Percentiles rank a stretch among this genome's conserved stretches.
phyloP scores from a whole-genome alignment of 2,113 vertebrate species.

The Nansenia antarctica region DNA sequence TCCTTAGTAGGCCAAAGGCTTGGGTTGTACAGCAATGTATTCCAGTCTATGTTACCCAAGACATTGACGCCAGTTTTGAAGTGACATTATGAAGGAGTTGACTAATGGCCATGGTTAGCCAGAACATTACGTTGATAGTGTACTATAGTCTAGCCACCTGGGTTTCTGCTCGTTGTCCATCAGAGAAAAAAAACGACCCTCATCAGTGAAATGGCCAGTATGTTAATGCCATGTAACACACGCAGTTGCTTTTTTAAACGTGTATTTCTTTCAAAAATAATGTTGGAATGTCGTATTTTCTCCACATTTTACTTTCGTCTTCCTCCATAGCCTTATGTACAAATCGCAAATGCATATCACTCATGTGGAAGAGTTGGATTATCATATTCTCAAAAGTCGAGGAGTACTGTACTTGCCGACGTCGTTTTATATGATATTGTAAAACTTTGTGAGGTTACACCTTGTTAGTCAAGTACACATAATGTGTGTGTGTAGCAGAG shows the following conservation, averaged over 20 bases:
- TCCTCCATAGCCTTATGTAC: slow-evolving; percentile 81
- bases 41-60: background rate
- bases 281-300: background rate
- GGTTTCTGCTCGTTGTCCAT: background rate
- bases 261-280: too few relatives aligned
- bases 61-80: background rate
- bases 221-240: background rate
- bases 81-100: background rate
- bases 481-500: slow-evolving; percentile 63
- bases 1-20: background rate
- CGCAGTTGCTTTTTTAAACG: background rate
- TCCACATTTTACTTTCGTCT: slow-evolving; percentile 65
- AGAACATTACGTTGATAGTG: background rate
- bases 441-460: slow-evolving; percentile 70
- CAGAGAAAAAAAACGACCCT: background rate
- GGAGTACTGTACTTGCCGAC: slow-evolving; percentile 56
- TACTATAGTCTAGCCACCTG: background rate
- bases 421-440: slow-evolving; percentile 64
- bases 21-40: background rate
- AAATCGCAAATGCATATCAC: slow-evolving; percentile 71
- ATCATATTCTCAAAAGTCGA: slow-evolving; percentile 59
- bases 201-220: background rate
- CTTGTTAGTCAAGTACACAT: slow-evolving; percentile 69
- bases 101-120: background rate
- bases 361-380: slow-evolving; percentile 67